Base-by-base conservation (phyloP, 2,113 vertebrate species). In the Mus musculus region DNA sequence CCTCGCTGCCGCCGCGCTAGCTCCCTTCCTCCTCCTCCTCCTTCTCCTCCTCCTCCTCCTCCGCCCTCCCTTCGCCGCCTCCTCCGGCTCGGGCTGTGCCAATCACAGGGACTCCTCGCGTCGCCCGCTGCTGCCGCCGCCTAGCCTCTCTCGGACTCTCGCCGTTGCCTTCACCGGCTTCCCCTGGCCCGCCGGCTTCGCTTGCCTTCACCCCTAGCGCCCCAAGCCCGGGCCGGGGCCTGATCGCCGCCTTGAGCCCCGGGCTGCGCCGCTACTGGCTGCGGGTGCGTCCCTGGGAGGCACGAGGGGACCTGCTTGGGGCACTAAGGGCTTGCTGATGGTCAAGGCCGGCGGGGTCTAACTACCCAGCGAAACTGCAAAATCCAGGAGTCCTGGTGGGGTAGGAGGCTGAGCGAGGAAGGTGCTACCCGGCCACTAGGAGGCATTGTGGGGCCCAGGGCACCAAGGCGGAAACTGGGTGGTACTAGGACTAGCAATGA, bases 121-220 rank as follows among this genome's bases (percentile, higher is more conserved):
- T 98, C 98, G 97, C 95, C 95, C 94, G 96, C 95, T 20, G 63
- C 86, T 86, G 97, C 97, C 93, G 95, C 98, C 93, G 98, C 97
- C 93, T 97, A 92, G 93, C 80, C 95, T 46, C 95, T 93, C 61
- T 86, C 91, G 65, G 97, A 91, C 96, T 94, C 90, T 76, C 28
- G 77, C 90, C 67, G 84, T 97, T 95, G 97, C 97, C 96, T 91
- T 96, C 90, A 97, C 94, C 94, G 26, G 81, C 89, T 61, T 5
- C 82, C 82, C 86, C 33, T 20, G 39, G 49, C 84, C 91, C 76
- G 87, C 88, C 30, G 59, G 52, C 92, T 63, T 69, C 75, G n/a
- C 87, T 89, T 26, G 88, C 93, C 88, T 77, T 72, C 71, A 88
- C 76, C 89, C 90, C 36, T 77, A 17, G 30, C 3, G 65, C 85